Conservation (phyloP, 2,888 invertebrate species). For the Ophion ventricosus region DNA sequence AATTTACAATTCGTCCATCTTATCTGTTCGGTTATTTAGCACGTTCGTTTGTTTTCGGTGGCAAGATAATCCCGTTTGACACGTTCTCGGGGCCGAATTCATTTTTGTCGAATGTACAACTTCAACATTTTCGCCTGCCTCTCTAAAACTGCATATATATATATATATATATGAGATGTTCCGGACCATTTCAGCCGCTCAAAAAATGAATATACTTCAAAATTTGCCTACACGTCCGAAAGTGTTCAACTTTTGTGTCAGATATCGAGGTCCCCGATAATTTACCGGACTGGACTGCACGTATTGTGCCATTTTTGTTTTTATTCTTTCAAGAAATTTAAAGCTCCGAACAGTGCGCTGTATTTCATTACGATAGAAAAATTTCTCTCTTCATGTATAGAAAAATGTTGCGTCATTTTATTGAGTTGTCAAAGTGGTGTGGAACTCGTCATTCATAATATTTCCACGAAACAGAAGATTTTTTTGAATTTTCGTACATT, state of each 20-base stretch:
- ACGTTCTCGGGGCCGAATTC: slow-evolving; percentile 32
- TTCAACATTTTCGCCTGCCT: slow-evolving; percentile 1
- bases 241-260: neutral
- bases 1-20: slow-evolving; percentile 61
- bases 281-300: too few relatives aligned
- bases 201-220: neutral
- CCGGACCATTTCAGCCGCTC: neutral
- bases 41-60: slow-evolving; percentile 38
- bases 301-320: too few relatives aligned
- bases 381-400: neutral
- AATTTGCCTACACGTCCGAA: neutral
- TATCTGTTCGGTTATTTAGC: slow-evolving; percentile 25
- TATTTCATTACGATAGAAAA: neutral
- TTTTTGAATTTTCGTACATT: slow-evolving; percentile 46
- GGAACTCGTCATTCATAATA: neutral
- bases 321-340: neutral
- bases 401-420: neutral
- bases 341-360: neutral
- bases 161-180: slow-evolving; percentile 18
- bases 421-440: neutral
- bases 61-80: slow-evolving; percentile 34
- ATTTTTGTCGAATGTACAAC: slow-evolving; percentile 43
- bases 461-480: neutral
- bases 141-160: slow-evolving; percentile 1
- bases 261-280: too few relatives aligned